Evolutionary conservation across 2,888 invertebrate species (phyloP).

Genomic region (Noctuana brunneofusca): DNA sequence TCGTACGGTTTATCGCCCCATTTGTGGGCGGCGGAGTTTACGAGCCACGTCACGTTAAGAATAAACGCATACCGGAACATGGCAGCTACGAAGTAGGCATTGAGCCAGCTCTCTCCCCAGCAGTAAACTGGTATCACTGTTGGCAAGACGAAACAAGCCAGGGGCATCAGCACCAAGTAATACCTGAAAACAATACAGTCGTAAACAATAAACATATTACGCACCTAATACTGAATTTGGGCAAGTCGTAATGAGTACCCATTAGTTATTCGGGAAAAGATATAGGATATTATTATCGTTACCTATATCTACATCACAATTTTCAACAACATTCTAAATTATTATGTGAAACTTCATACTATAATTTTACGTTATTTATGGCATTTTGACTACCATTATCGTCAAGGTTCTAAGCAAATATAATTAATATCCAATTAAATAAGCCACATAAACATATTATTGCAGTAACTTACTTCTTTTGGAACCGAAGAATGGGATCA

Average conservation of each 20-base stretch:
- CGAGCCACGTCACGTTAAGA: slow-evolving; percentile 94
- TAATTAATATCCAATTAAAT: too few relatives aligned
- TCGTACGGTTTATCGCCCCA: slow-evolving; percentile 91
- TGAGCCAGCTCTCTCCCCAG: slow-evolving; percentile 89
- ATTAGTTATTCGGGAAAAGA: too few relatives aligned
- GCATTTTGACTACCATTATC: too few relatives aligned
- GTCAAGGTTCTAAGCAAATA: too few relatives aligned
- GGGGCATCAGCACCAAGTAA: slow-evolving; percentile 88
- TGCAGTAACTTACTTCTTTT: slow-evolving; percentile 88
- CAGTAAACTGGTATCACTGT: slow-evolving; percentile 88
- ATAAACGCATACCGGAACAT: slow-evolving; percentile 90
- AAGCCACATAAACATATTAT: background rate
- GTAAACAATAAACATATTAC: slow-evolving; percentile 5
- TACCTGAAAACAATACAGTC: slow-evolving; percentile 73
- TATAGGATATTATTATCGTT: too few relatives aligned
- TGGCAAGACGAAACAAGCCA: slow-evolving; percentile 90
- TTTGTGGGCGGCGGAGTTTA: slow-evolving; percentile 94
- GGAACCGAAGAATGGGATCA: slow-evolving; percentile 93
- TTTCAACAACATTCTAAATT: too few relatives aligned
- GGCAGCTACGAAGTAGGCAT: slow-evolving; percentile 86
- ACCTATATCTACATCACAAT: too few relatives aligned
- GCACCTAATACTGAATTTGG: background rate
- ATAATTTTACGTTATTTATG: background rate
- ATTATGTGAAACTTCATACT: too few relatives aligned
- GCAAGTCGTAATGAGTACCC: background rate